Percentiles rank a stretch among this genome's conserved stretches.
Evolutionary conservation across 2,113 vertebrate species (phyloP).

Genomic region (Tautogolabrus adspersus): DNA sequence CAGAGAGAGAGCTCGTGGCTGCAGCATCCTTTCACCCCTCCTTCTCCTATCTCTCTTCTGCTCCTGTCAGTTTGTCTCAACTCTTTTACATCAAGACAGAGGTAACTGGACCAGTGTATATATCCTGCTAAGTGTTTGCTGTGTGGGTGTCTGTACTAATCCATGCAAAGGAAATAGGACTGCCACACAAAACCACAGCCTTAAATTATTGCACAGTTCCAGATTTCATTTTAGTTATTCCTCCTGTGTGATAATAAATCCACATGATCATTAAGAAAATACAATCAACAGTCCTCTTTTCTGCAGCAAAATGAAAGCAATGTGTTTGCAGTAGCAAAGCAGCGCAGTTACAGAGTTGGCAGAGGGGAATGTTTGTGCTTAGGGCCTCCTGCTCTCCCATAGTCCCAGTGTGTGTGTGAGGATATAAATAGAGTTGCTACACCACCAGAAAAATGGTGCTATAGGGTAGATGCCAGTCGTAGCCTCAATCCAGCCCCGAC

Average conservation of each 20-base stretch:
- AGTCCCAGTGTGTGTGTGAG: conserved; percentile 51
- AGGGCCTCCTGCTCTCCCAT: conserved; percentile 67
- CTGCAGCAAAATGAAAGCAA: conserved; percentile 16
- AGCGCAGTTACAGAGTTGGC: conserved; percentile 48
- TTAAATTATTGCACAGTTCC: neutral
- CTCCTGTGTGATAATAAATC: neutral
- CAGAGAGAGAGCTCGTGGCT: conserved; percentile 20
- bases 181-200: neutral
- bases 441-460: conserved; percentile 63
- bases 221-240: neutral
- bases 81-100: conserved; percentile 24
- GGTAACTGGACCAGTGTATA: conserved; percentile 40
- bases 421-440: conserved; percentile 76
- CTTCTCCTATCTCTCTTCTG: conserved; percentile 8
- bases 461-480: conserved; percentile 51
- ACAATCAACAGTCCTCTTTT: neutral
- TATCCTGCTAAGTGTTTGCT: conserved; percentile 19
- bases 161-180: neutral
- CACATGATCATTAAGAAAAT: neutral
- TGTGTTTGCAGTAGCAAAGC: conserved; percentile 42
- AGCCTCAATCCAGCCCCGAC: conserved; percentile 15
- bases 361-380: conserved; percentile 60
- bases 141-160: neutral
- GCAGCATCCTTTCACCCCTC: conserved; percentile 28
- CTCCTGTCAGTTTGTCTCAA: conserved; percentile 52